phyloP scores from a whole-genome alignment of 1,140 invertebrate species.

The Caenorhabditis remanei region DNA sequence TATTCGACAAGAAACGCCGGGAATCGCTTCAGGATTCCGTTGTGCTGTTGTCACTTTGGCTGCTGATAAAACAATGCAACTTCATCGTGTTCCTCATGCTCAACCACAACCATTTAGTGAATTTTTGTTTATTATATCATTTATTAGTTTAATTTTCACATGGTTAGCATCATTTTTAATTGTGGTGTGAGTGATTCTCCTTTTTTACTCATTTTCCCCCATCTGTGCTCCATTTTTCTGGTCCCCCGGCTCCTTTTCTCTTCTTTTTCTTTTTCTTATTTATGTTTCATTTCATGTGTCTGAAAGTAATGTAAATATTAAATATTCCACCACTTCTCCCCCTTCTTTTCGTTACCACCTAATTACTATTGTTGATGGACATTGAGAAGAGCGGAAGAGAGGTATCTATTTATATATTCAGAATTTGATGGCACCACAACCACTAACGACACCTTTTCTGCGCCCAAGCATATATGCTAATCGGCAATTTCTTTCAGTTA shows the following conservation, averaged over 20 bases:
- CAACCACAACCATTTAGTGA: slow-evolving; percentile 33
- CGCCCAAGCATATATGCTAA: slow-evolving; percentile 36
- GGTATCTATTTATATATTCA: slow-evolving; percentile 26
- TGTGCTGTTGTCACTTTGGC: slow-evolving; percentile 24
- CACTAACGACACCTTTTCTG: slow-evolving; percentile 26
- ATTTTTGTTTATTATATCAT: slow-evolving; percentile 41
- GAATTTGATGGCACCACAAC: slow-evolving; percentile 37
- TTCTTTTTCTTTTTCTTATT: not conserved
- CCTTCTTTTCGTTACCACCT: slow-evolving; percentile 7
- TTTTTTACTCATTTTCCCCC: not conserved
- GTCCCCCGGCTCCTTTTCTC: not conserved
- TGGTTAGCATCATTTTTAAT: slow-evolving; percentile 29
- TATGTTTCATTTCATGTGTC: slow-evolving; percentile 4
- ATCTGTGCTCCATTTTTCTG: not conserved
- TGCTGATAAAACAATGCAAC: slow-evolving; percentile 44
- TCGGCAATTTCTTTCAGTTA: not conserved
- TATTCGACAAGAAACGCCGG: slow-evolving; percentile 1
- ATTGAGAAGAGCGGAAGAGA: slow-evolving; percentile 18
- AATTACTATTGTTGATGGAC: slow-evolving; percentile 55
- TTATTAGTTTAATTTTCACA: not conserved
- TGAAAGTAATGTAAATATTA: slow-evolving; percentile 52
- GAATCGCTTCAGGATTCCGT: slow-evolving; percentile 5
- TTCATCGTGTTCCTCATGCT: slow-evolving; percentile 31
- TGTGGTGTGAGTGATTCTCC: not conserved
- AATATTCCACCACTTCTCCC: slow-evolving; percentile 19